Evolutionary conservation across 2,888 invertebrate genomes (phyloP), one percentile per base, ranked within the genome.

Genomic region (Icerya purchasi): DNA sequence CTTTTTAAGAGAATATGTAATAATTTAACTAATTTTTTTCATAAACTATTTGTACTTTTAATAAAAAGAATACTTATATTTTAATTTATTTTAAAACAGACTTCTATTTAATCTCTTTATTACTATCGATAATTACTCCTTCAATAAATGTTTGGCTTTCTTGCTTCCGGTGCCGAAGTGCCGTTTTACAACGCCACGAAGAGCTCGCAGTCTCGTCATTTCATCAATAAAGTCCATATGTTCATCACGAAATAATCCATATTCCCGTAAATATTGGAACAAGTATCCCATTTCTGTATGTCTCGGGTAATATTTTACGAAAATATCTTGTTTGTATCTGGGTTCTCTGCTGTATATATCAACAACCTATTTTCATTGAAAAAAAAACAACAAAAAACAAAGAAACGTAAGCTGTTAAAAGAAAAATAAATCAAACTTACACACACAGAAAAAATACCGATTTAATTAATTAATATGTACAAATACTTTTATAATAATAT

Each of bases 151-250:
- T 49, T 55, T 59, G 3, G 59, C 50, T 59, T 61, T 61, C 24
- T 61, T 61, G 14, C 22, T 19, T 20, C 59, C 61, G n/a, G 22
- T 52, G n/a, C 54, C 50, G 19, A 23, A 50, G 2, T 53, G 49
- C 56, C 59, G 50, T 3, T 50, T 53, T 20, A 59, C 59, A 60
- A 90, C 91, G 10, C 91, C 91, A 61, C 88, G 74, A 19, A 91
- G 74, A 61, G 77, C 80, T 60, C 85, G 75, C 66, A 87, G 72
- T 61, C 89, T 76, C 65, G 77, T 77, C 81, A 87, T 88, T 73
- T 91, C 91, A 56, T 91, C 89, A 65, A 81, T 82, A 68, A 90
- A 91, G 72, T 91, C 91, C 68, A 83, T 77, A 72, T 92, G 91
- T 69, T 92, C 91, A 68, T 91, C 90, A 61, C 89, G 77, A 71